Base-by-base conservation (phyloP, 2,888 invertebrate genomes). In the Mesochorus sp. region DNA sequence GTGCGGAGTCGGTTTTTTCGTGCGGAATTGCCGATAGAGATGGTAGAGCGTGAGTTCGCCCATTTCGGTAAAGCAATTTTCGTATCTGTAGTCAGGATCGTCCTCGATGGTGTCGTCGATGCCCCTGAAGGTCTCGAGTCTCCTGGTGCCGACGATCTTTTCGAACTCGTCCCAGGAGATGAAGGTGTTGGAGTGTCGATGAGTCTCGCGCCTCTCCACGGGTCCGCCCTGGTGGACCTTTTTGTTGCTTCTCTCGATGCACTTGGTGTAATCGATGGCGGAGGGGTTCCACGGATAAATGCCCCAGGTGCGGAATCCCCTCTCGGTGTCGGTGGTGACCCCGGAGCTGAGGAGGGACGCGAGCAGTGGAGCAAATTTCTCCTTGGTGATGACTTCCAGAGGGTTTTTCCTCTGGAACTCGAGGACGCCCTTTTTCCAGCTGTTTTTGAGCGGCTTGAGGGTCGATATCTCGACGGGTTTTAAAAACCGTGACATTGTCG, bases 391-490 rank as follows among this genome's bases (percentile, higher is more conserved):
- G 0, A 72, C 77, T 62, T 80, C 75, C 28, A 80, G 76, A 1
- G 82, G 82, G 74, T 85, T 80, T 31, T 81, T 62, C 44, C 81
- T 47, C 77, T 79, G 80, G 77, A 81, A 85, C 17, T 82, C 67
- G 6, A 82, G 59, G 31, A 84, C 82, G 3, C 76, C 81, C 3
- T 78, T 80, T 59, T 83, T 82, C 82, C 83, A 83, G 34, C 61
- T 76, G 12, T 66, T 79, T 55, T 84, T 86, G 4, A 83, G 34
- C 0, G 82, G 82, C 37, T 83, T 85, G 66, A 84, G 82, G 1
- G 79, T 79, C 6, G 85, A 55, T 10, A 87, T 84, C 57, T 88
- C 86, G 0, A 80, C 81, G 3, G 85, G 85, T 55, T 85, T 84
- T 1, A 86, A 64, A 31, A 86, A 81, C 28, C 82, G 47, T 28